Conservation (phyloP, 2,113 vertebrate genomes). For the Grus americana region DNA sequence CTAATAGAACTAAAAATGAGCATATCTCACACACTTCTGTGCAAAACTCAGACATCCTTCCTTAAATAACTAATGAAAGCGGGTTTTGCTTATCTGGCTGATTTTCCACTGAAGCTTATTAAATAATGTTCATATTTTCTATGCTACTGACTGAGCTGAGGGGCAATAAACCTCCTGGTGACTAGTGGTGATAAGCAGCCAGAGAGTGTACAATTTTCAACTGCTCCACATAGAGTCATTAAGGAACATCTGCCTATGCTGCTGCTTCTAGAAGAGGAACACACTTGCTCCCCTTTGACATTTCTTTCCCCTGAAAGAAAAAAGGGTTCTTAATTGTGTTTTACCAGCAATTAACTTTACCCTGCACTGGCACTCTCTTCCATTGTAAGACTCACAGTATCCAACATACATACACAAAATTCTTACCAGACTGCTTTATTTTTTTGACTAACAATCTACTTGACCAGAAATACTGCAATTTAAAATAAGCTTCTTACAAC, state of each 20-base stretch:
- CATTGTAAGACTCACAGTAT: not conserved
- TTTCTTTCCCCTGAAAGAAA: not conserved
- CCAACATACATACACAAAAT: not conserved
- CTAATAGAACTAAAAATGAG: not conserved
- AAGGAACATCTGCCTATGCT: not conserved
- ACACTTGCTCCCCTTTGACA: not conserved
- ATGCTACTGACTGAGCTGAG: not conserved
- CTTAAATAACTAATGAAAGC: not conserved
- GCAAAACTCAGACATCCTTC: not conserved
- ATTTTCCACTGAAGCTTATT: not conserved
- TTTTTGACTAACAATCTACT: not conserved
- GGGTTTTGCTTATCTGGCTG: not conserved
- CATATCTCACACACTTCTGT: not conserved
- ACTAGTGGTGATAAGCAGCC: not conserved
- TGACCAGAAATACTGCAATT: not conserved
- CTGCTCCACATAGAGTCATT: not conserved
- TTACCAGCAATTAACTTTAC: conserved; percentile 26
- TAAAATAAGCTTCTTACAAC: not conserved
- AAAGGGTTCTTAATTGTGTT: not conserved
- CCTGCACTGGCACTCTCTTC: not conserved
- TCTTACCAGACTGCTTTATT: not conserved
- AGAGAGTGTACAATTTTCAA: not conserved
- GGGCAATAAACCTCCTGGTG: not conserved
- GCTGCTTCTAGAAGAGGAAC: not conserved
- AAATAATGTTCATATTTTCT: not conserved